A percentile compares a stretch with the other conserved stretches of the same genome.
Conservation (phyloP, 2,888 invertebrate genomes). For the Amitus sp. region DNA sequence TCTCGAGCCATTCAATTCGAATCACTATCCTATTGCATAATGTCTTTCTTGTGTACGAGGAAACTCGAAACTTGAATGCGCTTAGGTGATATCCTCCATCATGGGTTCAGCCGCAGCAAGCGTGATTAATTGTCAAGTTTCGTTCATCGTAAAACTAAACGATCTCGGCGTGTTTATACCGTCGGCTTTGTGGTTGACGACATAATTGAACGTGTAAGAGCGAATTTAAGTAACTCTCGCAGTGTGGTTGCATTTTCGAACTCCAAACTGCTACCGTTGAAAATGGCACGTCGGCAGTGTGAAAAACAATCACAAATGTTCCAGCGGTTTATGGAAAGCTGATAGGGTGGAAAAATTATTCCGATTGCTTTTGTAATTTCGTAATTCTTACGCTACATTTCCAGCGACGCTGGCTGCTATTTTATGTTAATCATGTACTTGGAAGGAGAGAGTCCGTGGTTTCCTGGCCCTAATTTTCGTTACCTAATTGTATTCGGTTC, state of each 20-base stretch:
- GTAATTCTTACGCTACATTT: too few species aligned
- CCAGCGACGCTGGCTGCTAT: too few species aligned
- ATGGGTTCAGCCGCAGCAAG: conserved; percentile 21
- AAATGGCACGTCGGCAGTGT: conserved; percentile 12
- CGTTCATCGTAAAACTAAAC: conserved; percentile 26
- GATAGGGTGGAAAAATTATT: neutral
- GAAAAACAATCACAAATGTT: conserved; percentile 21
- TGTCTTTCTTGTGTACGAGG: conserved; percentile 27
- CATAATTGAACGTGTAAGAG: conserved; percentile 33
- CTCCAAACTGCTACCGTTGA: conserved; percentile 21
- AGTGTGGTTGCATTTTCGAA: conserved; percentile 29
- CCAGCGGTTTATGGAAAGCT: conserved; percentile 15
- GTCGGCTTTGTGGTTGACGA: conserved; percentile 29
- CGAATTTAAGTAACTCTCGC: conserved; percentile 30
- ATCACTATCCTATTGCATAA: conserved; percentile 14
- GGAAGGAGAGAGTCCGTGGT: too few species aligned
- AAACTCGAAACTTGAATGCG: conserved; percentile 28
- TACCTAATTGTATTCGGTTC: neutral
- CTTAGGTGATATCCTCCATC: conserved; percentile 31
- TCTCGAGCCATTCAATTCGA: neutral
- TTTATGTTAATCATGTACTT: too few species aligned
- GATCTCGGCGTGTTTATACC: conserved; percentile 26
- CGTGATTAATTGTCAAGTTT: conserved; percentile 35
- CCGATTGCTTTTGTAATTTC: too few species aligned
- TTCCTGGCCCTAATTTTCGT: too few species aligned